phyloP scores from a whole-genome alignment of 2,888 invertebrate genomes.

The Aphodius granarius region DNA sequence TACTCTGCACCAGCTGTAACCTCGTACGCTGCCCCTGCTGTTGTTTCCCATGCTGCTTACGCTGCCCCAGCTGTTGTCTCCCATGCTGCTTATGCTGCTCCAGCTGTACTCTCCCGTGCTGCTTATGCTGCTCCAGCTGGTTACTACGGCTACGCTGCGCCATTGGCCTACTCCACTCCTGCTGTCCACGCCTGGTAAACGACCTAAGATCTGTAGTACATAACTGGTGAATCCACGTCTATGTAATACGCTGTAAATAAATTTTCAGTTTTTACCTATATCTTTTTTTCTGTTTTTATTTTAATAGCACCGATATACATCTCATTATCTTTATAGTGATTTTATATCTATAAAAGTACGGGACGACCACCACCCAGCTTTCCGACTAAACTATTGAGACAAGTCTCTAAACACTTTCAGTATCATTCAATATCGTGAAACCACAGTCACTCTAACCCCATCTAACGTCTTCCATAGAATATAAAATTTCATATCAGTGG shows the following conservation, averaged over 20 bases:
- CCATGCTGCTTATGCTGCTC: constrained; percentile 47
- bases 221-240: constrained; percentile 13
- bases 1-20: constrained; percentile 38
- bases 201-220: constrained; percentile 25
- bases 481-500: too few species aligned
- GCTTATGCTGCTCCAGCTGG: constrained; percentile 35
- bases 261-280: constrained; percentile 2
- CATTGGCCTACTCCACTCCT: neutral
- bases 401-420: too few species aligned
- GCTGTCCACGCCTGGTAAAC: constrained; percentile 21
- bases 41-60: constrained; percentile 27
- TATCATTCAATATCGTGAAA: too few species aligned
- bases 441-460: too few species aligned
- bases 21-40: constrained; percentile 30
- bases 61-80: constrained; percentile 48
- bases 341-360: neutral
- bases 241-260: constrained; percentile 20
- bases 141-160: neutral
- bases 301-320: neutral
- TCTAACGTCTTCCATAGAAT: too few species aligned
- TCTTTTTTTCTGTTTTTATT: neutral
- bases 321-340: too few species aligned
- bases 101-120: constrained; percentile 37
- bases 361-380: too few species aligned
- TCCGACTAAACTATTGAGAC: too few species aligned